A percentile compares a stretch with the other conserved stretches of the same genome.
phyloP scores from a whole-genome alignment of 2,113 vertebrate species.

The Cairina moschata region DNA sequence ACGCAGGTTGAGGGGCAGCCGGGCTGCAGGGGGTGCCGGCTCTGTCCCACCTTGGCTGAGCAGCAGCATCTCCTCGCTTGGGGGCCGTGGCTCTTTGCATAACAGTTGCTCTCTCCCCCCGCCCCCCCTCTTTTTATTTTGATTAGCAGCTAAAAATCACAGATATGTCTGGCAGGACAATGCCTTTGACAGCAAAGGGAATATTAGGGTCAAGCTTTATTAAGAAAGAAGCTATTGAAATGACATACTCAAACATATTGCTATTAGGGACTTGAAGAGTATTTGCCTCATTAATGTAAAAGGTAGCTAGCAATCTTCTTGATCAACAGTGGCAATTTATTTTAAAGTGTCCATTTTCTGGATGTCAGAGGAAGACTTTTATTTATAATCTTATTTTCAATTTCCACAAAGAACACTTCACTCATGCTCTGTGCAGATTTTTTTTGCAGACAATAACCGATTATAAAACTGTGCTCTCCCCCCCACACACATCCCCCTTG shows the following conservation, averaged over 20 bases:
- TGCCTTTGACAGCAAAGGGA: constrained; percentile 52
- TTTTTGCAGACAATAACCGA: constrained; percentile 79
- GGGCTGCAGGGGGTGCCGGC: neutral
- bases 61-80: accelerated
- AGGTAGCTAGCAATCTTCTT: constrained; percentile 79
- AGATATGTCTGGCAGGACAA: constrained; percentile 55
- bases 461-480: constrained; percentile 73
- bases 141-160: constrained; percentile 53
- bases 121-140: neutral
- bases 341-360: constrained; percentile 85
- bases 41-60: accelerated
- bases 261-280: constrained; percentile 78
- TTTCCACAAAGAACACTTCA: constrained; percentile 85
- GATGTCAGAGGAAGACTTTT: constrained; percentile 83
- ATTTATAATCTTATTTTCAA: constrained; percentile 86
- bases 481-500: constrained; percentile 49
- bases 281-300: constrained; percentile 81
- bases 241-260: constrained; percentile 81
- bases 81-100: neutral
- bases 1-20: neutral
- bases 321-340: constrained; percentile 82
- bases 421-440: constrained; percentile 69
- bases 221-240: constrained; percentile 84
- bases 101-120: neutral
- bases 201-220: constrained; percentile 89